These are phyloP conservation scores for Oplegnathus fasciatus DNA, from an alignment of 2,113 vertebrate species.

Conservation along the genomic window DNA sequence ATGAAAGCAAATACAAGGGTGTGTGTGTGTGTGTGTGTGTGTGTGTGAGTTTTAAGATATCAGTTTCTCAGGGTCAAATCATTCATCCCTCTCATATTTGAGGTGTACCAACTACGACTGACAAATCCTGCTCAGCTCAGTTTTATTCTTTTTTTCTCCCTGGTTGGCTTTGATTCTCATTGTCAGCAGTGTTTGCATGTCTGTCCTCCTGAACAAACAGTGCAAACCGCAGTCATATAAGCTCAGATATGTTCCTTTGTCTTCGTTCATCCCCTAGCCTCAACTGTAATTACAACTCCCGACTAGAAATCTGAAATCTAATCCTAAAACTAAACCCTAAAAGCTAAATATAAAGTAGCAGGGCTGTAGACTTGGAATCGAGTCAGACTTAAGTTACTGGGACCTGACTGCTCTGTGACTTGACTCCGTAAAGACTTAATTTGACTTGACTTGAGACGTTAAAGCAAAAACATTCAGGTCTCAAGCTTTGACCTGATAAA, in stretches of 20 bases:
- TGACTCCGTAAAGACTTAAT: background rate
- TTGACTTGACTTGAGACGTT: background rate
- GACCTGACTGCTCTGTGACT: background rate
- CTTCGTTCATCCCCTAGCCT: background rate
- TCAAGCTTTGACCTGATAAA: no score
- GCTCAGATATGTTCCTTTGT: background rate
- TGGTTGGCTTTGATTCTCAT: background rate
- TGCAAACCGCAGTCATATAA: background rate
- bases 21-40: slow-evolving; percentile 9
- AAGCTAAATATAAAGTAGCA: background rate
- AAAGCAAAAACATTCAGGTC: background rate
- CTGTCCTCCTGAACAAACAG: background rate
- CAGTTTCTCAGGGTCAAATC: slow-evolving; percentile 5
- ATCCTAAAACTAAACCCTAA: background rate
- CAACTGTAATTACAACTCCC: background rate
- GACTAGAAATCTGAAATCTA: slow-evolving; percentile 12
- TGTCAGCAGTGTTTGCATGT: background rate
- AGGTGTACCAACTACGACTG: background rate
- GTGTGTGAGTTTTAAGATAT: background rate
- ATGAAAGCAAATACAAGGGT: slow-evolving; percentile 40
- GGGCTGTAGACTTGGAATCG: background rate
- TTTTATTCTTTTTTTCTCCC: background rate
- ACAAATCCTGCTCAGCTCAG: background rate
- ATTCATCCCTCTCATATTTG: background rate
- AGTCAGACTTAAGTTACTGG: background rate